These are phyloP conservation scores for Eulemur mongoz DNA, from an alignment of 2,797 vertebrate genomes.

Conservation along the genomic window DNA sequence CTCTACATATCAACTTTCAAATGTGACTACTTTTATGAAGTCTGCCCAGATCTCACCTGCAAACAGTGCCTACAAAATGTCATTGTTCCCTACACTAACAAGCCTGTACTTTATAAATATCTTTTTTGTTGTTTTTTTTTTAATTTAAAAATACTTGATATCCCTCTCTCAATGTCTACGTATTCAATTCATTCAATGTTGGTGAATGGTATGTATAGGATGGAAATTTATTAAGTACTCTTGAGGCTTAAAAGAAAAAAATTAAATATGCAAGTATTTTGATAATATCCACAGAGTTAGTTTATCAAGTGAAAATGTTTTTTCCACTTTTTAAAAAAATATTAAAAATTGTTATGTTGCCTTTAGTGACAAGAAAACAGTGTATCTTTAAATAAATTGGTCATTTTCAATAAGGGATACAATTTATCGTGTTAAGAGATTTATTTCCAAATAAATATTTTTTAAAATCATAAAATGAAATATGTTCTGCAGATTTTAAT, in stretches of 20 bases:
- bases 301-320: background rate
- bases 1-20: background rate
- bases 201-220: no score
- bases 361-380: background rate
- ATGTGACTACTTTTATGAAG: background rate
- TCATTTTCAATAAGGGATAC: background rate
- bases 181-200: no score
- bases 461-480: slow-evolving; percentile 27
- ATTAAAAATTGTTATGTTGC: background rate
- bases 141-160: background rate
- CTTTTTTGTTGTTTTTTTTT: background rate
- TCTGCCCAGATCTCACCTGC: background rate
- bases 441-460: background rate
- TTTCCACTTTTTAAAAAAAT: background rate
- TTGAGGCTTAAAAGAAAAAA: no score
- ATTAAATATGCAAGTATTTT: no score
- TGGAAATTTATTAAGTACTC: no score
- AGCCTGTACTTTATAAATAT: background rate
- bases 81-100: background rate
- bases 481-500: background rate
- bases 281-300: background rate
- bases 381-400: background rate
- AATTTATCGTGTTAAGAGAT: background rate
- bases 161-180: background rate
- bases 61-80: background rate